These are phyloP conservation scores for Agrotis ipsilon DNA, from an alignment of 2,888 invertebrate genomes.

Conservation along the genomic window DNA sequence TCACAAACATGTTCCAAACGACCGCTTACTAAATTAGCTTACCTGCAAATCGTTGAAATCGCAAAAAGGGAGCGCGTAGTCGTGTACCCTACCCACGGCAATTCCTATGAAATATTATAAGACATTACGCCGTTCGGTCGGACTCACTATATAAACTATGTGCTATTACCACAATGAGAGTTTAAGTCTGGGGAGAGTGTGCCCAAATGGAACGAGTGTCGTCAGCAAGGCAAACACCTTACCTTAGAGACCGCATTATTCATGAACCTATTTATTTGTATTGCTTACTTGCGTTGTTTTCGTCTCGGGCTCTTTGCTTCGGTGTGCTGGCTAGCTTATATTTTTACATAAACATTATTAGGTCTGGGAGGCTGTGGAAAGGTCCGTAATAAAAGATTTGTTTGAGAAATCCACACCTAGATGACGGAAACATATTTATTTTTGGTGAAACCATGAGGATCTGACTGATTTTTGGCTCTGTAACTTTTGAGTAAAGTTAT, in stretches of 20 bases:
- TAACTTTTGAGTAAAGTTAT: background rate
- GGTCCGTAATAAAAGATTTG: background rate
- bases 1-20: conserved; percentile 27
- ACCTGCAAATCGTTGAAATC: conserved; percentile 65
- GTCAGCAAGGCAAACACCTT: conserved; percentile 80
- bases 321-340: conserved; percentile 29
- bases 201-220: conserved; percentile 74
- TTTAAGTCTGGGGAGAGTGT: conserved; percentile 88
- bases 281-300: conserved; percentile 84
- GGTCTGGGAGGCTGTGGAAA: conserved; percentile 20
- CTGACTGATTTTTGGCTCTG: background rate
- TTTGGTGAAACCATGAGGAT: too few relatives aligned
- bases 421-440: conserved; percentile 1
- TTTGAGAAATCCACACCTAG: background rate
- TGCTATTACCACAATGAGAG: conserved; percentile 85
- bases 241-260: conserved; percentile 82
- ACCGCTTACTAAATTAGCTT: conserved; percentile 51
- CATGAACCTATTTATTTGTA: conserved; percentile 89
- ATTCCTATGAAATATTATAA: conserved; percentile 82
- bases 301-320: conserved; percentile 62
- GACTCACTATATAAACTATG: conserved; percentile 85
- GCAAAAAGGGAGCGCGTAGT: conserved; percentile 68
- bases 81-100: conserved; percentile 70
- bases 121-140: conserved; percentile 77
- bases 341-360: conserved; percentile 58